Percentiles rank a stretch among this genome's conserved stretches.
Conservation (phyloP, 2,888 invertebrate genomes). For the Panorpa germanica region DNA sequence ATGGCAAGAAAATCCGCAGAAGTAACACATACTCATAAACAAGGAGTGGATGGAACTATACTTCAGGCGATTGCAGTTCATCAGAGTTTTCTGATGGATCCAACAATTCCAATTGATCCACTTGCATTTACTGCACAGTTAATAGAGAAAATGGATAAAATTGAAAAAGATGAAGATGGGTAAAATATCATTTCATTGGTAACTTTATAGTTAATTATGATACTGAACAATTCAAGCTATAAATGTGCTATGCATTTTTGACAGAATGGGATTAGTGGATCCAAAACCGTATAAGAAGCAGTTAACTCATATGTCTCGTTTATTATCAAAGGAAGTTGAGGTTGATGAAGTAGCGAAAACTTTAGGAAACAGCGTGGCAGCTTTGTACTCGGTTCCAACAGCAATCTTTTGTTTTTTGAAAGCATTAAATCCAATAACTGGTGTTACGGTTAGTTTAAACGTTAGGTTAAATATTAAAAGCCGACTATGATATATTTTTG, state of each 20-base stretch:
- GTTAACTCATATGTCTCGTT: conserved; percentile 28
- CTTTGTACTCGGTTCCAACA: conserved; percentile 50
- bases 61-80: conserved; percentile 37
- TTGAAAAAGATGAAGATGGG: conserved; percentile 28
- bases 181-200: too few species aligned
- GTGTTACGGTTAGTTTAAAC: conserved; percentile 23
- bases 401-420: conserved; percentile 49
- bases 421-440: conserved; percentile 28
- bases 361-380: conserved; percentile 39
- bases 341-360: conserved; percentile 29
- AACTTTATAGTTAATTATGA: conserved; percentile 7
- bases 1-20: conserved; percentile 28
- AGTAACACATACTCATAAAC: conserved; percentile 40
- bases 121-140: conserved; percentile 29
- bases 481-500: conserved; percentile 3
- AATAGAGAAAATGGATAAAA: conserved; percentile 28
- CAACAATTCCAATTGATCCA: conserved; percentile 25
- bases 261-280: conserved; percentile 19
- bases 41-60: conserved; percentile 35
- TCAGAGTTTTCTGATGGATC: conserved; percentile 27
- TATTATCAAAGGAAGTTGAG: conserved; percentile 24
- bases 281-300: conserved; percentile 32
- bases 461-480: conserved; percentile 5
- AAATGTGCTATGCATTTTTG: too few species aligned
- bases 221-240: too few species aligned